Evolutionary conservation across 2,797 vertebrate species (phyloP).

Genomic region (Amblyopsis hoosieri): DNA sequence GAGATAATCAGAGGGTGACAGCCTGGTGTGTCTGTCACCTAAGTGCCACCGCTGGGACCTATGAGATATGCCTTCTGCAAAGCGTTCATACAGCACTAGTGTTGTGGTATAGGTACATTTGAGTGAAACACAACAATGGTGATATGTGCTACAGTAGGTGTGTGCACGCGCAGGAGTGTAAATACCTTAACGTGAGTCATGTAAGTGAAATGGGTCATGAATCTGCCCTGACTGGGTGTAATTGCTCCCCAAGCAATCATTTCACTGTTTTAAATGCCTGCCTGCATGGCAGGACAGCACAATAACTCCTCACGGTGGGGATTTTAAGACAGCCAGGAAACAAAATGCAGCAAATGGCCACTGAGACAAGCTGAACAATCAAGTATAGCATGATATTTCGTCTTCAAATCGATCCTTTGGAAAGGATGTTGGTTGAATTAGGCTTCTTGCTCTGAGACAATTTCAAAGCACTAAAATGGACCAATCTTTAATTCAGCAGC

Average conservation of each 20-base stretch:
- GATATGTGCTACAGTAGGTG: slow-evolving; percentile 15
- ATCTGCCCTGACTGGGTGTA: slow-evolving; percentile 70
- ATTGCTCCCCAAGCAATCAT: slow-evolving; percentile 72
- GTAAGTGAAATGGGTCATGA: slow-evolving; percentile 62
- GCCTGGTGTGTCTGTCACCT: slow-evolving; percentile 9
- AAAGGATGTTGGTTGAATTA: slow-evolving; percentile 68
- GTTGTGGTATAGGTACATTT: slow-evolving; percentile 7
- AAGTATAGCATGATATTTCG: slow-evolving; percentile 70
- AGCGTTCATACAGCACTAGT: slow-evolving; percentile 2
- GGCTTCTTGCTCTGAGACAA: slow-evolving; percentile 47
- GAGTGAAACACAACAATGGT: background rate
- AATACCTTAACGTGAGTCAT: slow-evolving; percentile 31
- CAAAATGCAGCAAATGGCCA: slow-evolving; percentile 58
- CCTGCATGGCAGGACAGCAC: slow-evolving; percentile 60
- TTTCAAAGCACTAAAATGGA: slow-evolving; percentile 49
- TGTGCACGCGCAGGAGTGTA: slow-evolving; percentile 27
- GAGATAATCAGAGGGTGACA: slow-evolving; percentile 19
- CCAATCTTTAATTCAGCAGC: slow-evolving; percentile 60
- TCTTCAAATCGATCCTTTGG: slow-evolving; percentile 67
- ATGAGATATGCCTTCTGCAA: slow-evolving; percentile 10
- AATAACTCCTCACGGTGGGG: slow-evolving; percentile 62
- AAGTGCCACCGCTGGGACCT: slow-evolving; percentile 2
- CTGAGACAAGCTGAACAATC: slow-evolving; percentile 63
- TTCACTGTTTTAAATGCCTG: slow-evolving; percentile 76
- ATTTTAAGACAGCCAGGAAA: slow-evolving; percentile 62